Evolutionary conservation across 2,888 invertebrate species (phyloP).

Genomic region (Habrosyne pyritoides): DNA sequence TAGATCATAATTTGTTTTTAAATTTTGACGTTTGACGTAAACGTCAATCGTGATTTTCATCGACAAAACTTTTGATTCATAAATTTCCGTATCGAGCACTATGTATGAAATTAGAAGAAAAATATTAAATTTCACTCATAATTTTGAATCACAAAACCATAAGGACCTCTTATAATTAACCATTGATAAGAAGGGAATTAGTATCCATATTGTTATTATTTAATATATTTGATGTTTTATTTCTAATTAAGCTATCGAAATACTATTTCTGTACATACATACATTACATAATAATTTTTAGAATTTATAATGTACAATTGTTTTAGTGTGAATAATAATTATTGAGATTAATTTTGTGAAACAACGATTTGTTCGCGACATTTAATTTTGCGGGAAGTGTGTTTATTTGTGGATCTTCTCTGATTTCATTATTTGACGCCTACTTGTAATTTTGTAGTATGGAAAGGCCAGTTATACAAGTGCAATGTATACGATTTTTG

Average conservation of each 20-base stretch:
- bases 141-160: constrained; percentile 80
- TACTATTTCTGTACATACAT: constrained; percentile 80
- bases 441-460: constrained; percentile 57
- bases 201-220: constrained; percentile 83
- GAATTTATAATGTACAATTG: constrained; percentile 81
- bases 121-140: constrained; percentile 46
- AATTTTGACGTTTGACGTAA: not conserved
- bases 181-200: constrained; percentile 84
- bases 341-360: constrained; percentile 73
- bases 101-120: constrained; percentile 36
- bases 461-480: constrained; percentile 81
- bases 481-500: constrained; percentile 85
- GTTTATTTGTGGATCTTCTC: constrained; percentile 66
- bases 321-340: constrained; percentile 81
- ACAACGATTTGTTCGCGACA: constrained; percentile 66
- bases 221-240: constrained; percentile 84
- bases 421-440: constrained; percentile 53
- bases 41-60: not conserved
- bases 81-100: constrained; percentile 51
- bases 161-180: constrained; percentile 84
- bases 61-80: constrained; percentile 28
- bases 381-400: constrained; percentile 58
- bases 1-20: not conserved
- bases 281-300: constrained; percentile 75
- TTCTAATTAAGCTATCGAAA: constrained; percentile 80